Evolutionary conservation across 2,888 invertebrate species (phyloP), one percentile per base, ranked within the genome.

Genomic region (Luperina testacea): DNA sequence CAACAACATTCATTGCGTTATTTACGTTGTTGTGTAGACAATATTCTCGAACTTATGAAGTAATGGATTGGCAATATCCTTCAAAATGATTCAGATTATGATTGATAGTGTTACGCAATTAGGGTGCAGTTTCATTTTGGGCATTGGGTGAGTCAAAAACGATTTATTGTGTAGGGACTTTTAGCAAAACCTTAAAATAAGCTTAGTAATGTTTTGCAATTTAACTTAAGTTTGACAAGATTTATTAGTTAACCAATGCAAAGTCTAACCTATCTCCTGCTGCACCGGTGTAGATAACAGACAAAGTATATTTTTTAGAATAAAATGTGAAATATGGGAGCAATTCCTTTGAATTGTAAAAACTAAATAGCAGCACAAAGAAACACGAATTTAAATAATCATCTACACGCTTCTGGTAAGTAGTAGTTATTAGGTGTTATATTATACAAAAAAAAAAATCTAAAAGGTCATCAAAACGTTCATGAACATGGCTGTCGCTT

Each of bases 181-280:
- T n/a, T 20, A 38, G 3, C 20, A n/a, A 77, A n/a, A 67, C 42
- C 15, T n/a, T 67, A 17, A 67, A 64, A n/a, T 1, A 17, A 17
- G 27, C 20, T 42, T 27, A 27, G 0, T 63, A 63, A 63, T 32
- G 8, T 42, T 76, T 32, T 45, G 11, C 24, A 51, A 51, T 51
- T 24, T 27, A 17, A 53, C 32, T 48, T 20, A n/a, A n/a, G 3
- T 48, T 75, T n/a, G 20, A 45, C 42, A 32, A 45, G 38, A 76
- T 67, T 13, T 42, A 80, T 32, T n/a, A 81, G 61, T 38, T 38
- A 80, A 57, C 42, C 63, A 53, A 80, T 72, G 51, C 27, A 79
- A 51, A 53, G n/a, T 63, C 51, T 63, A 45, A 38, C n/a, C n/a
- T 57, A 45, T 42, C 17, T 72, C n/a, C 8, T 27, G 20, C 70